These are phyloP conservation scores for Bradypus variegatus DNA, from an alignment of 2,797 vertebrate species.

Conservation along the genomic window DNA sequence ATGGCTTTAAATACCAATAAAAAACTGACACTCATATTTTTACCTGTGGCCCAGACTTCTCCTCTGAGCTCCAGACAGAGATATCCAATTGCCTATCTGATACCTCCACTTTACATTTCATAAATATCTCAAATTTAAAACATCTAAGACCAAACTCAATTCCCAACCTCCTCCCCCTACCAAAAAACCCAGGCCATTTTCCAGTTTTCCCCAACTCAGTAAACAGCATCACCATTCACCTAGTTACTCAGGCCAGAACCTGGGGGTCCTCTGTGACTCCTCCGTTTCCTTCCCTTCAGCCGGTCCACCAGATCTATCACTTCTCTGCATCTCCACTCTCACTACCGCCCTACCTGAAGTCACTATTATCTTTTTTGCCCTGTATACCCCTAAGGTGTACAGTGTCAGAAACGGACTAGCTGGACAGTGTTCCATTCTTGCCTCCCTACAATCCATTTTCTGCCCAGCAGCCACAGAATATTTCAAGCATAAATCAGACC, in stretches of 20 bases:
- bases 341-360: neutral
- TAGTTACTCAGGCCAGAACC: neutral
- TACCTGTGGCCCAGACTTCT: neutral
- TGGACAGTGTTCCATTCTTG: neutral
- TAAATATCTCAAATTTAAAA: neutral
- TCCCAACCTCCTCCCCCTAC: neutral
- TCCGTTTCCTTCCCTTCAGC: neutral
- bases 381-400: neutral
- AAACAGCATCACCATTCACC: neutral
- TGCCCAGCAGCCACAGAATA: neutral
- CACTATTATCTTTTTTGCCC: neutral
- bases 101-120: neutral
- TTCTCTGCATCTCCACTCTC: neutral
- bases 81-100: neutral
- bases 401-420: neutral
- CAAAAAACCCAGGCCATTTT: slow-evolving; percentile 4
- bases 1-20: neutral
- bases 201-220: neutral
- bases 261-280: neutral
- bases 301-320: neutral
- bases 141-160: neutral
- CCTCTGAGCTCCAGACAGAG: neutral
- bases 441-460: neutral
- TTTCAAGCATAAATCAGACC: neutral
- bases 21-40: neutral